phyloP scores from a whole-genome alignment of 2,888 invertebrate species.

The Molanna angustata region DNA sequence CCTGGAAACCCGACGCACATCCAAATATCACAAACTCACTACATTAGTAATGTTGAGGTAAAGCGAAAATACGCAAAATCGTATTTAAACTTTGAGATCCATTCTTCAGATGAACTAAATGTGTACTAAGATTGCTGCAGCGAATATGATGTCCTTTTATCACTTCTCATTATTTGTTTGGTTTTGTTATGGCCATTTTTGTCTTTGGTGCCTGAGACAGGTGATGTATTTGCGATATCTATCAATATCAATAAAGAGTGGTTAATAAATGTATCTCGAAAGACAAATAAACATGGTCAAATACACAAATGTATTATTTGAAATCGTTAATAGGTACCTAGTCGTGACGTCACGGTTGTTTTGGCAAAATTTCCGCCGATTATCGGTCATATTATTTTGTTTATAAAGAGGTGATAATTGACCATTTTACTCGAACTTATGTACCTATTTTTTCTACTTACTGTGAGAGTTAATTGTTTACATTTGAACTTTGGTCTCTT shows the following conservation, averaged over 20 bases:
- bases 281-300: slow-evolving; percentile 4
- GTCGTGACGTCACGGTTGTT: background rate
- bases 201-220: too few relatives aligned
- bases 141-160: background rate
- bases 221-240: slow-evolving; percentile 34
- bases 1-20: too few relatives aligned
- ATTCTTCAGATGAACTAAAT: background rate
- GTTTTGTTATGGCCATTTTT: too few relatives aligned
- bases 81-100: background rate
- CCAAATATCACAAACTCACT: background rate
- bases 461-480: background rate
- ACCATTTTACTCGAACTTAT: background rate
- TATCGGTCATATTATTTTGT: background rate
- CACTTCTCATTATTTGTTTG: background rate
- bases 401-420: background rate
- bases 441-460: background rate
- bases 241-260: slow-evolving; percentile 2
- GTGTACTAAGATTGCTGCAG: background rate
- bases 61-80: background rate
- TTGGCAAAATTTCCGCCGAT: background rate
- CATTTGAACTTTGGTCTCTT: background rate
- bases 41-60: background rate
- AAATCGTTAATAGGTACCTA: background rate
- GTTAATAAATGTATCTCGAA: slow-evolving; percentile 14
- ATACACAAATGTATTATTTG: background rate